Conservation (phyloP, 2,888 invertebrate species). For the Neocrepidodera transversa region DNA sequence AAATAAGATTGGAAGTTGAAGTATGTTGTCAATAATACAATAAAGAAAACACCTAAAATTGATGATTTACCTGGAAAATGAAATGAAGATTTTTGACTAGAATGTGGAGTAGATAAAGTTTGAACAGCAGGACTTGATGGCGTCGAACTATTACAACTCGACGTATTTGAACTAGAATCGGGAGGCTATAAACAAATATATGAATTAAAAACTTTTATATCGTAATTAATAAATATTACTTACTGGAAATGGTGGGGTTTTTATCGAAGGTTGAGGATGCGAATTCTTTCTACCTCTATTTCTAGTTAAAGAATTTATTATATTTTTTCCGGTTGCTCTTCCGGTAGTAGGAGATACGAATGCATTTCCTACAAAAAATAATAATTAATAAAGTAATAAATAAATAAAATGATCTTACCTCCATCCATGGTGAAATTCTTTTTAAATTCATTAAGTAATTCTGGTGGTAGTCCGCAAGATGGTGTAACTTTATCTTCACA, state of each 20-base stretch:
- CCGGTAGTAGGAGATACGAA: conserved; percentile 62
- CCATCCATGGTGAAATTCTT: conserved; percentile 72
- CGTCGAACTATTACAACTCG: conserved; percentile 95
- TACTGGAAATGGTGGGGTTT: conserved; percentile 67
- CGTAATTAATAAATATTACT: conserved; percentile 30
- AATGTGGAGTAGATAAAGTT: conserved; percentile 60
- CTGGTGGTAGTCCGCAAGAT: conserved; percentile 89
- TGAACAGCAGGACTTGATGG: conserved; percentile 89
- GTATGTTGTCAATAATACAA: too few species aligned
- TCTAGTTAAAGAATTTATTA: conserved; percentile 58
- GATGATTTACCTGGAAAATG: conserved; percentile 73
- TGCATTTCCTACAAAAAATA: conserved; percentile 40
- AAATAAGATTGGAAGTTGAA: conserved; percentile 13
- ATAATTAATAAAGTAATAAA: conserved; percentile 3
- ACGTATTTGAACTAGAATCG: conserved; percentile 92
- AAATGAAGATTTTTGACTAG: conserved; percentile 66
- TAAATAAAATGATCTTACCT: conserved; percentile 51
- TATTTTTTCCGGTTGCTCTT: conserved; percentile 54
- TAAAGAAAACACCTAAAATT: conserved; percentile 8
- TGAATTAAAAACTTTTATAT: neutral
- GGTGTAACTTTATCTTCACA: conserved; percentile 92
- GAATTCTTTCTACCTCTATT: conserved; percentile 62
- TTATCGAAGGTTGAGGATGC: conserved; percentile 65
- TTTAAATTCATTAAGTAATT: conserved; percentile 83
- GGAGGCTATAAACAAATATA: conserved; percentile 66